Percentiles rank a stretch among this genome's conserved stretches.
phyloP scores from a whole-genome alignment of 2,797 vertebrate species.

The Tokudaia muenninki region DNA sequence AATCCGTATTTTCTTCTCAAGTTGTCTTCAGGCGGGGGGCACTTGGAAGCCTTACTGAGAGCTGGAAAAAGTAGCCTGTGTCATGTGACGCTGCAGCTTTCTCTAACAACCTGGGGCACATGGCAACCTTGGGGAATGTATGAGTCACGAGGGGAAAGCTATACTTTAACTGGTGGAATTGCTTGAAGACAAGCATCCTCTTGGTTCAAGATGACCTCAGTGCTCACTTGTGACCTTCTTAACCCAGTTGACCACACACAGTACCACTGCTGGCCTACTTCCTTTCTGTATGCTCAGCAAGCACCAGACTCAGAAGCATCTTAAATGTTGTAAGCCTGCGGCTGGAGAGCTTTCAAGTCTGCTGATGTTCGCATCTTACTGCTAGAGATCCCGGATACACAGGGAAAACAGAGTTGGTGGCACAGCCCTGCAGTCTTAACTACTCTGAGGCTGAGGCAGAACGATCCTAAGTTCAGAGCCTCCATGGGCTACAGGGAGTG shows the following conservation, averaged over 20 bases:
- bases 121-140: not conserved
- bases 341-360: not conserved
- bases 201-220: not conserved
- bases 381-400: not conserved
- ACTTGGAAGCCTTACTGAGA: not conserved
- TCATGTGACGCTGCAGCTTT: not conserved
- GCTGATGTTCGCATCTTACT: not conserved
- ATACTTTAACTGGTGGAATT: not conserved
- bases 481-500: not conserved
- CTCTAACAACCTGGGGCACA: not conserved
- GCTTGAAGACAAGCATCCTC: not conserved
- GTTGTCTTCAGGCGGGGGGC: slow-evolving; percentile 8
- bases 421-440: not conserved
- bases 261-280: not conserved
- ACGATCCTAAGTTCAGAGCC: not conserved
- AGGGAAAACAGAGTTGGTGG: slow-evolving; percentile 9
- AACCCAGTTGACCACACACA: not conserved
- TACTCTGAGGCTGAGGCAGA: not conserved
- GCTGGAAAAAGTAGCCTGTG: slow-evolving; percentile 1
- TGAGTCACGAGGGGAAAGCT: not conserved
- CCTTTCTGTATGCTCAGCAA: not conserved
- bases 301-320: not conserved
- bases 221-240: not conserved
- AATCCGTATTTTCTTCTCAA: slow-evolving; percentile 40
- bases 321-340: not conserved